Base-by-base conservation (phyloP, 2,888 invertebrate species). In the Salpingus planirostris region DNA sequence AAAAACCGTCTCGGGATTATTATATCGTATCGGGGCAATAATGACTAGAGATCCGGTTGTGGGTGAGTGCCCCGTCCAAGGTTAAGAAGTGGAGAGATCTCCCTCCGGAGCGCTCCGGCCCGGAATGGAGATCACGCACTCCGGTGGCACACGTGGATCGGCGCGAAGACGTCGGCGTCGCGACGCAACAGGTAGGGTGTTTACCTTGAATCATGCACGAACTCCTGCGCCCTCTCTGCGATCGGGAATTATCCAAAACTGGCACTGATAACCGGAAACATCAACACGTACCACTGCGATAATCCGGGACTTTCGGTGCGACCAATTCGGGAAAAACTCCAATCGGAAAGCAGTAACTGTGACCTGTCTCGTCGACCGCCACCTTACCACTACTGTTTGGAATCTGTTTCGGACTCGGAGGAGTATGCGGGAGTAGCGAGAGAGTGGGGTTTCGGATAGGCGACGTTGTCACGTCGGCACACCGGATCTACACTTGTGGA, bases 401-500 rank as follows among this genome's bases (percentile, higher is more conserved):
- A 51, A 56, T 56, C 58, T 59, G 56, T 57, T 54, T 18, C 33
- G 31, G 40, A 33, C 30, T 33, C 26, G 28, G 29, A 15, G 45
- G 44, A 33, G 46, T 46, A 52, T 53, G 57, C 52, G 57, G 55
- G 57, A 54, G 60, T 52, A 47, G 37, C 23, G 31, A 27, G 29
- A 32, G 29, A 32, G 28, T 35, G 49, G 44, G 49, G 38, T 44
- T 46, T 42, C 49, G 44, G 41, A 31, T 34, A 44, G 40, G 15
- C 26, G 42, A 32, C 43, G 56, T 56, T 57, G 54, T 52, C 56
- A 47, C 42, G 47, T 53, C 50, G 53, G 45, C 50, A 35, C 51
- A 60, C 62, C 63, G 63, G 63, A 63, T 63, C 63, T 62, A 57
- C 59, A 60, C 59, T 59, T 57, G 57, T 50, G 42, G 51, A 43